A percentile compares a stretch with the other conserved stretches of the same genome.
Evolutionary conservation across 2,113 vertebrate genomes (phyloP).

Genomic region (Epinephelus lanceolatus): DNA sequence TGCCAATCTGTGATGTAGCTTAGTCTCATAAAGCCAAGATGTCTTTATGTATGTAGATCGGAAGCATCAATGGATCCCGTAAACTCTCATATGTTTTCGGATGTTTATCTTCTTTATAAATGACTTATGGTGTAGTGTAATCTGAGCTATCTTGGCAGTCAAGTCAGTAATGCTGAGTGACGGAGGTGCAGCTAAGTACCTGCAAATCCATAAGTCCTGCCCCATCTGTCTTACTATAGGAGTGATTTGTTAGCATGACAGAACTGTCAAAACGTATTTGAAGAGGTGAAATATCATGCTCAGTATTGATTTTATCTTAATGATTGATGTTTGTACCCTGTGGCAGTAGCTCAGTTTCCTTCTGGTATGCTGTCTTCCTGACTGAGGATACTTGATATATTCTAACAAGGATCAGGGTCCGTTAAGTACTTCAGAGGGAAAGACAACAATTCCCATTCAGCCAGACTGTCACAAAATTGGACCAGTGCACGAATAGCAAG

Average conservation of each 20-base stretch:
- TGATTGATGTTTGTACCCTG: neutral
- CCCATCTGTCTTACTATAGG: neutral
- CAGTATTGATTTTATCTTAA: neutral
- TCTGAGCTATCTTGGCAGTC: neutral
- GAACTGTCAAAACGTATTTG: neutral
- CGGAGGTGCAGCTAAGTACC: neutral
- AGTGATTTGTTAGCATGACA: neutral
- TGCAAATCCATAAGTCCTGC: constrained; percentile 1
- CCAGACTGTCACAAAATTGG: constrained; percentile 41
- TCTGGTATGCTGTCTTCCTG: neutral
- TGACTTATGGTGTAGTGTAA: neutral
- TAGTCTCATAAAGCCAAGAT: constrained; percentile 3
- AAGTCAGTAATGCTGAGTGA: neutral
- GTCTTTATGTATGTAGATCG: constrained; percentile 2
- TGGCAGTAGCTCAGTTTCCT: neutral
- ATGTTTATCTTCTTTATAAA: neutral
- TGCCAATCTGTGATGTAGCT: neutral
- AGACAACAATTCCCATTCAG: constrained; percentile 31
- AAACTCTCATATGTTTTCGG: neutral
- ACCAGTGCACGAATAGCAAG: constrained; percentile 11
- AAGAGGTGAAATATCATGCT: neutral
- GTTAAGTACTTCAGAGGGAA: constrained; percentile 21
- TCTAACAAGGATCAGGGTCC: neutral
- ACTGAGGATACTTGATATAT: neutral
- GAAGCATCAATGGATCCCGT: neutral